Evolutionary conservation across 2,888 invertebrate species (phyloP).

Genomic region (Noctua fimbriata): DNA sequence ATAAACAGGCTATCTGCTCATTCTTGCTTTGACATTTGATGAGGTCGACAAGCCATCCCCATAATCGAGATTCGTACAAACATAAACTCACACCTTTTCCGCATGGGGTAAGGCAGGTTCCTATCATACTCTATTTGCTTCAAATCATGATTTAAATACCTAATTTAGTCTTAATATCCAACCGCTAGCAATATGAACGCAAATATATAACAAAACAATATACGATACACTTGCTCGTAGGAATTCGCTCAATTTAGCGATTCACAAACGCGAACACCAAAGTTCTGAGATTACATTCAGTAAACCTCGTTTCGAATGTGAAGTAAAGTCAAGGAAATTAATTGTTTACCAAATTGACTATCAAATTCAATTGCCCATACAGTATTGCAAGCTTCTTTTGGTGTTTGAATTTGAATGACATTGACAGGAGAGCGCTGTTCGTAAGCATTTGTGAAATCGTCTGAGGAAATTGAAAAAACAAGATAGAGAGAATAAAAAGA

Average conservation of each 20-base stretch:
- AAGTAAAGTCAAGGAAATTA: constrained; percentile 25
- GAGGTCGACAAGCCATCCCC: neutral
- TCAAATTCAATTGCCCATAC: neutral
- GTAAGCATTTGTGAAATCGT: neutral
- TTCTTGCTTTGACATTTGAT: neutral
- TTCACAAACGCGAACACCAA: constrained; percentile 49
- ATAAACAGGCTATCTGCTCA: neutral
- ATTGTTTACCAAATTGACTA: constrained; percentile 3
- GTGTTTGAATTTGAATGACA: neutral
- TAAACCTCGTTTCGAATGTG: constrained; percentile 52
- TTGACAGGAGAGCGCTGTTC: neutral
- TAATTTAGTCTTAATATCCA: neutral
- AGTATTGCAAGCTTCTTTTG: neutral
- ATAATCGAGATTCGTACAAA: neutral
- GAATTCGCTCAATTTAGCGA: constrained; percentile 52
- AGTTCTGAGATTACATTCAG: constrained; percentile 53
- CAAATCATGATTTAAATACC: constrained; percentile 4
- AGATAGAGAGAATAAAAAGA: neutral
- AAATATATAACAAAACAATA: constrained; percentile 44
- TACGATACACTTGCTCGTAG: constrained; percentile 40
- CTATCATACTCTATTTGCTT: neutral
- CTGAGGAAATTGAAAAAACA: neutral
- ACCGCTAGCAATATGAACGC: neutral
- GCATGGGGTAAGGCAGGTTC: neutral
- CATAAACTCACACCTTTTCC: neutral